Conservation (phyloP, 2,113 vertebrate species). For the Cardinalis cardinalis region DNA sequence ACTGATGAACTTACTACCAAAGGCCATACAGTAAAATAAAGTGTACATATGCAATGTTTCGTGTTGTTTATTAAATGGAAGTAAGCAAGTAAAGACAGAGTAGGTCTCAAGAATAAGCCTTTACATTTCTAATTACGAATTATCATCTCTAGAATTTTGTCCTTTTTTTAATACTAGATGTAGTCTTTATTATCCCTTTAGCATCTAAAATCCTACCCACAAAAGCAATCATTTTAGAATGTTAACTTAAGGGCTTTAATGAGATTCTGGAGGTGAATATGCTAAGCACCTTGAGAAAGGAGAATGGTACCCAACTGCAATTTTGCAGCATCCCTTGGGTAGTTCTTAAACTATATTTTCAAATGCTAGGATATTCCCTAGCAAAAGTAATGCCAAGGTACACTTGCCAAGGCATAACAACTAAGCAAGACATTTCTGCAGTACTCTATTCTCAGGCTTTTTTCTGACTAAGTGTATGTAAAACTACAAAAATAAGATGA, state of each 20-base stretch:
- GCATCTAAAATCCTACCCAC: background rate
- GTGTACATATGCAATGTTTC: rapidly evolving
- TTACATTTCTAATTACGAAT: background rate
- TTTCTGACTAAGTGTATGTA: background rate
- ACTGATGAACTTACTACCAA: background rate
- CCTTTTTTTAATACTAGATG: background rate
- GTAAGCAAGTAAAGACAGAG: background rate
- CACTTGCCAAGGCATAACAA: background rate
- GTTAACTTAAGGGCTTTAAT: background rate
- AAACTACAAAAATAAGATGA: background rate
- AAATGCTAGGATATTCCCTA: background rate
- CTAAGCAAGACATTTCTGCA: background rate
- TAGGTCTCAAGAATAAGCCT: background rate
- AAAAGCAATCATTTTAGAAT: background rate
- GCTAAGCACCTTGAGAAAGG: background rate
- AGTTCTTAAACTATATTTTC: background rate
- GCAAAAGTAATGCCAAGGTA: background rate
- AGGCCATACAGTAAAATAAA: background rate
- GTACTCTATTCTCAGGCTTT: background rate
- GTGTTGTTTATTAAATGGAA: background rate
- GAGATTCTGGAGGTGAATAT: background rate
- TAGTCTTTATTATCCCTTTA: background rate
- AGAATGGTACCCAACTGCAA: background rate
- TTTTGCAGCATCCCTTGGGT: background rate
- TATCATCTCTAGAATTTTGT: background rate